These are phyloP conservation scores for Sebastes kiyomatsui DNA, from an alignment of 2,797 vertebrate species.

Conservation along the genomic window DNA sequence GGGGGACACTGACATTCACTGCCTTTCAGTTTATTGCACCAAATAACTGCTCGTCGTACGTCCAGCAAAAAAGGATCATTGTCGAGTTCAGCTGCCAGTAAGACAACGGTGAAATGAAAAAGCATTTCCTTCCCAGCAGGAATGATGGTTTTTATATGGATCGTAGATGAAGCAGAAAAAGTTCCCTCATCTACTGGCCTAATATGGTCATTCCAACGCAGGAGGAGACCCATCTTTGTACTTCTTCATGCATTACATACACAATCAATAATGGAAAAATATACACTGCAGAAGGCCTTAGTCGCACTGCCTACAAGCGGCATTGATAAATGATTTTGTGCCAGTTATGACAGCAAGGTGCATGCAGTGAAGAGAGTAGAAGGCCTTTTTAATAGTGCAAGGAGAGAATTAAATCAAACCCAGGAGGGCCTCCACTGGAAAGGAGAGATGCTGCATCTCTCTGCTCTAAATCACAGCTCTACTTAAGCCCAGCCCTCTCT, in stretches of 20 bases:
- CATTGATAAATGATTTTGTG: slow-evolving; percentile 87
- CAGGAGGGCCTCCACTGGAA: slow-evolving; percentile 81
- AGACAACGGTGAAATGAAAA: slow-evolving; percentile 42
- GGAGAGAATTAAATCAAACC: slow-evolving; percentile 84
- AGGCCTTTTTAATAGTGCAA: slow-evolving; percentile 84
- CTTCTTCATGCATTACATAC: slow-evolving; percentile 76
- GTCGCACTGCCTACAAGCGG: slow-evolving; percentile 70
- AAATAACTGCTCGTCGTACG: slow-evolving; percentile 66
- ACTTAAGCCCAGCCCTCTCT: slow-evolving; percentile 74
- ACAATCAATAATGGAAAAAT: slow-evolving; percentile 84
- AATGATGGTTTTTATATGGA: slow-evolving; percentile 54
- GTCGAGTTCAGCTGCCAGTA: slow-evolving; percentile 33
- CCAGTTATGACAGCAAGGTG: slow-evolving; percentile 86
- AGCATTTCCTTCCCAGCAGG: slow-evolving; percentile 46
- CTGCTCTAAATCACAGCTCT: slow-evolving; percentile 80
- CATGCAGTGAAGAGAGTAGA: slow-evolving; percentile 78
- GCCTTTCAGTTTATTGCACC: slow-evolving; percentile 80
- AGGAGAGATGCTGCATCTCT: slow-evolving; percentile 76
- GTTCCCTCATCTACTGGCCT: slow-evolving; percentile 61
- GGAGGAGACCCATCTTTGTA: slow-evolving; percentile 73
- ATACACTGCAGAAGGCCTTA: slow-evolving; percentile 76
- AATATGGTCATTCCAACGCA: slow-evolving; percentile 76
- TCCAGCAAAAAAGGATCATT: slow-evolving; percentile 51
- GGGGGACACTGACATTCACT: slow-evolving; percentile 85
- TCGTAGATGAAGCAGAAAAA: slow-evolving; percentile 55